Base-by-base conservation (phyloP, 1,140 invertebrate genomes). In the Manduca sexta region DNA sequence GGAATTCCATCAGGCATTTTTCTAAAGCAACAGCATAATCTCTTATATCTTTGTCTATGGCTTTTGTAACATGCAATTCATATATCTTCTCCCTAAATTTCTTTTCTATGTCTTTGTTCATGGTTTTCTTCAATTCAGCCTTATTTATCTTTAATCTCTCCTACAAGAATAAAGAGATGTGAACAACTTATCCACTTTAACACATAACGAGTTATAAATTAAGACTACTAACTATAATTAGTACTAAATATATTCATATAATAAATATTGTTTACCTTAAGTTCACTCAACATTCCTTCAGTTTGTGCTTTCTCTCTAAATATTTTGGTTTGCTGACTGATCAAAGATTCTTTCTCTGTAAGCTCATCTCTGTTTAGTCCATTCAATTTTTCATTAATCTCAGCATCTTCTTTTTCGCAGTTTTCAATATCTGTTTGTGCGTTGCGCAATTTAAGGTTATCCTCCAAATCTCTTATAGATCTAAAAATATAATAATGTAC, bases 1-100 rank as follows among this genome's bases (percentile, higher is more conserved):
- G 95, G 69, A 93, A 96, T 55, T 93, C 88, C 66, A 94, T 90
- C 31, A 97, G 90, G 14, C 95, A 92, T 52, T 88, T 89, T 59
- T 98, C 96, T 48, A 99, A 81, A n/a, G 93, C 94, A 47, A 90
- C 89, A 26, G 90, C 91, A 76, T 96, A 98, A 38, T 91, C 91
- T 31, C 88, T 89, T 11, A 96, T 77, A 81, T 97, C 94, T 16
- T 89, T 84, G 52, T 91, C 87, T 10, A 90, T 78, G 34, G 90
- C 70, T 60, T 93, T 88, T 15, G 84, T 86, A 10, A 92, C 86
- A 48, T 82, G 65, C 11, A 90, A 56, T 69, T 92, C 88, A 17
- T 89, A 88, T 38, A 82, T 86, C 49, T 88, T 89, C 16, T 79
- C 74, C 48, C 82, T 88, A 53, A 90, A 92, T 49, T 90, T 88